These are phyloP conservation scores for Pygoscelis adeliae DNA, from an alignment of 2,113 vertebrate species.

Conservation along the genomic window DNA sequence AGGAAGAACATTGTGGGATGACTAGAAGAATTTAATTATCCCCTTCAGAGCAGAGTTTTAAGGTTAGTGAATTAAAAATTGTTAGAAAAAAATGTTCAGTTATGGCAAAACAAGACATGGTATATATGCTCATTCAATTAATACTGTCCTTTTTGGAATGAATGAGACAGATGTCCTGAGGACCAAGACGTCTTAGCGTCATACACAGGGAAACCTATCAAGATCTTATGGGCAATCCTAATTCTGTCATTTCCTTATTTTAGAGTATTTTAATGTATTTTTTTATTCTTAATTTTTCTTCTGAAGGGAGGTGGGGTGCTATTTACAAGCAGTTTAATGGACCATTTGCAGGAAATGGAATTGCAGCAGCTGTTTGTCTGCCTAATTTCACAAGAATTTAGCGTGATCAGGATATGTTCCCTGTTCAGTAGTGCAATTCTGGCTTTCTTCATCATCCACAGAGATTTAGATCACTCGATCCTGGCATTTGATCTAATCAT, in stretches of 20 bases:
- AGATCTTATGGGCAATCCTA: background rate
- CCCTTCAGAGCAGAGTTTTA: background rate
- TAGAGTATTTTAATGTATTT: background rate
- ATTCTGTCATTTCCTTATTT: background rate
- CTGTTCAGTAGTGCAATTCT: background rate
- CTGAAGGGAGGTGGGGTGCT: background rate
- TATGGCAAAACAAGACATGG: background rate
- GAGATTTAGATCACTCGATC: background rate
- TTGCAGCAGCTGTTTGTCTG: background rate
- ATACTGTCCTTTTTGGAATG: background rate
- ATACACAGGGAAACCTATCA: background rate
- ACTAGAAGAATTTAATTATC: background rate
- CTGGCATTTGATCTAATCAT: background rate
- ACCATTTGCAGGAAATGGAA: background rate
- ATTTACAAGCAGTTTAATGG: background rate
- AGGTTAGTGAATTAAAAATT: background rate
- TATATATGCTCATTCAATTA: background rate
- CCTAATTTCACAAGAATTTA: background rate
- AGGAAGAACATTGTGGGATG: accelerated
- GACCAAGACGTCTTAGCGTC: background rate
- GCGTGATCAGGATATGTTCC: background rate
- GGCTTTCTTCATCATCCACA: background rate
- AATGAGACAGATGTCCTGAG: background rate
- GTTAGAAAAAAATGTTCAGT: background rate
- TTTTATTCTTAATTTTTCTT: background rate